Conservation (phyloP, 1,140 invertebrate species). For the Orussus abietinus region DNA sequence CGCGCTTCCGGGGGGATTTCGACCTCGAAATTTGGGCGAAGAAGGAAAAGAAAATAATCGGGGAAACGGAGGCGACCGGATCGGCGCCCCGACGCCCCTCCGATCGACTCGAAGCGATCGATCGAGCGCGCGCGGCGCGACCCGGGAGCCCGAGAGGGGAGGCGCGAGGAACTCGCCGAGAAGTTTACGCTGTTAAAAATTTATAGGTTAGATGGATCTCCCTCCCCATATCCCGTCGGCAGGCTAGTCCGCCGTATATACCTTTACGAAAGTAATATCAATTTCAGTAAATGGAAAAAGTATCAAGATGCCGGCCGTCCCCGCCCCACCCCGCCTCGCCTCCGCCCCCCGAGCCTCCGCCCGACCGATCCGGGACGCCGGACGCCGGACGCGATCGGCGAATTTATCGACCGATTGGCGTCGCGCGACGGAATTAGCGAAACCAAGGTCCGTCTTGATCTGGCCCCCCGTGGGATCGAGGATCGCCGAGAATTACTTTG, state of each 20-base stretch:
- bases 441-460: neutral
- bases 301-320: constrained; percentile 33
- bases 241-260: too few species aligned
- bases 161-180: too few species aligned
- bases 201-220: constrained; percentile 38
- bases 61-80: too few species aligned
- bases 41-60: constrained; percentile 30
- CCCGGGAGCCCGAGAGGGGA: too few species aligned
- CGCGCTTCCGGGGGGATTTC: too few species aligned
- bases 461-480: too few species aligned
- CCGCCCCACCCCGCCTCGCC: constrained; percentile 5
- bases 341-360: constrained; percentile 5
- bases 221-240: neutral
- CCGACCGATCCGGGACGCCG: constrained; percentile 1
- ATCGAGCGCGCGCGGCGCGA: too few species aligned
- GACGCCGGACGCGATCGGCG: constrained; percentile 19
- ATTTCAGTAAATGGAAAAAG: constrained; percentile 48
- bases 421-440: constrained; percentile 1
- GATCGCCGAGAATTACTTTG: too few species aligned
- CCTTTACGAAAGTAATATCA: constrained; percentile 41
- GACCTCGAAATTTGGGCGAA: neutral
- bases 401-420: constrained; percentile 29
- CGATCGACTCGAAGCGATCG: too few species aligned
- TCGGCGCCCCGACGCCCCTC: too few species aligned
- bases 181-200: constrained; percentile 39